Evolutionary conservation across 2,797 vertebrate species (phyloP), one percentile per base, ranked within the genome.

Genomic region (Anomalospiza imberbis): DNA sequence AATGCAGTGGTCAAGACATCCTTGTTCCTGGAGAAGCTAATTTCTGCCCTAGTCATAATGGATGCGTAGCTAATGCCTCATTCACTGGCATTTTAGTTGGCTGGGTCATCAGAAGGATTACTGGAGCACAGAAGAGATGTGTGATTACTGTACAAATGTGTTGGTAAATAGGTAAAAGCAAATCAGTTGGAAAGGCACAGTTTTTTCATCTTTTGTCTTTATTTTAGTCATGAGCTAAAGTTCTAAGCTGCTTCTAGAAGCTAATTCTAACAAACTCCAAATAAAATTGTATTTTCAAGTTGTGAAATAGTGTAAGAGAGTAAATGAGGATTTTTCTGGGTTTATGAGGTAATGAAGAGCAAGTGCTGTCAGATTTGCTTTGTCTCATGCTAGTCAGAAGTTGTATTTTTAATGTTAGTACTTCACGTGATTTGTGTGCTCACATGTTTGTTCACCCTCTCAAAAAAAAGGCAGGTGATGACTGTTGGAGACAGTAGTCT

Each of bases 381-480:
- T 78, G 12, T 71, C 48, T 83, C n/a, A 14, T 17, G 25, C 29
- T 77, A 51, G 31, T 85, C 63, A 68, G 60, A 86, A 87, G 38
- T n/a, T 91, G 15, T 72, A 25, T 79, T 91, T 92, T 82, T 83
- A 3, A 31, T 11, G 7, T 55, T 74, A 47, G 29, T 61, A 34
- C 8, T 75, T 91, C 10, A 19, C 6, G 2, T 85, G 57, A 80
- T 74, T 42, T 83, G 34, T 44, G 9, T 38, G 12, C 40, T 84
- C 15, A 14, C 0, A 0, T 50, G 32, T 92, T 86, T 28, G 4
- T 26, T 79, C 5, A 1, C 25, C 34, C 12, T 45, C 12, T 44
- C 17, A 32, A n/a, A 74, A 62, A 62, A 70, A 72, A 42, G 13
- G n/a, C 47, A 87, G 4, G 45, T 75, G 31, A 14, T 25, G 18